phyloP scores from a whole-genome alignment of 2,113 vertebrate genomes.

The Dendrocopos noguchii region DNA sequence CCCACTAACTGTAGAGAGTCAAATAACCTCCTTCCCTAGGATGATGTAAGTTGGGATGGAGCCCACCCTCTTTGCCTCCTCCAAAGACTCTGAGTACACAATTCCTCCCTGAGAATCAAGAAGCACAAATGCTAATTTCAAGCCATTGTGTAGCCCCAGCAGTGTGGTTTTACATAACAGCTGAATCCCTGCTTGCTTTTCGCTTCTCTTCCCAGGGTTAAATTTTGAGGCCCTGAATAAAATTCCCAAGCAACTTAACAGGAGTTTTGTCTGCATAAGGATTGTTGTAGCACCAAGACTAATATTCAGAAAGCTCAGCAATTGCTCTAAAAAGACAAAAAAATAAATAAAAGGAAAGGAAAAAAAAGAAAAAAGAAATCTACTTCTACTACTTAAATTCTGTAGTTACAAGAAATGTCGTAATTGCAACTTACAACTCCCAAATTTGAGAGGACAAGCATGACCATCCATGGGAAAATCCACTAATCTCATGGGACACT shows the following conservation, averaged over 20 bases:
- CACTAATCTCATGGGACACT: conserved; percentile 98
- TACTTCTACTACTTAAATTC: conserved; percentile 56
- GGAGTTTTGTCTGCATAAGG: conserved; percentile 53
- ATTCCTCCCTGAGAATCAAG: neutral
- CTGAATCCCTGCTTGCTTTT: neutral
- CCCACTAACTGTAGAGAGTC: neutral
- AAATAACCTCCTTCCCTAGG: neutral
- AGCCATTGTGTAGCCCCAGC: neutral
- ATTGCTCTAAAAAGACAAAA: neutral
- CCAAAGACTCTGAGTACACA: neutral
- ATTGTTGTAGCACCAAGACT: neutral
- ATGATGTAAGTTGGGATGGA: neutral
- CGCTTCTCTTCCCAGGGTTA: neutral
- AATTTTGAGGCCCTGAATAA: neutral
- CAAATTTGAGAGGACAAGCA: conserved; percentile 97
- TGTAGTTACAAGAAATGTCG: conserved; percentile 64
- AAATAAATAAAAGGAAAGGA: too few relatives aligned
- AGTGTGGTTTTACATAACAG: neutral
- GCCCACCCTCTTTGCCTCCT: neutral
- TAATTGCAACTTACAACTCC: conserved; percentile 92
- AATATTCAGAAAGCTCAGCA: conserved; percentile 10
- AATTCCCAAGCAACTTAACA: conserved; percentile 29
- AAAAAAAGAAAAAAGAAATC: neutral
- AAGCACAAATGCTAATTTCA: neutral
- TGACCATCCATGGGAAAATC: conserved; percentile 99